Conservation (phyloP, 2,797 vertebrate genomes). For the Falco cherrug region DNA sequence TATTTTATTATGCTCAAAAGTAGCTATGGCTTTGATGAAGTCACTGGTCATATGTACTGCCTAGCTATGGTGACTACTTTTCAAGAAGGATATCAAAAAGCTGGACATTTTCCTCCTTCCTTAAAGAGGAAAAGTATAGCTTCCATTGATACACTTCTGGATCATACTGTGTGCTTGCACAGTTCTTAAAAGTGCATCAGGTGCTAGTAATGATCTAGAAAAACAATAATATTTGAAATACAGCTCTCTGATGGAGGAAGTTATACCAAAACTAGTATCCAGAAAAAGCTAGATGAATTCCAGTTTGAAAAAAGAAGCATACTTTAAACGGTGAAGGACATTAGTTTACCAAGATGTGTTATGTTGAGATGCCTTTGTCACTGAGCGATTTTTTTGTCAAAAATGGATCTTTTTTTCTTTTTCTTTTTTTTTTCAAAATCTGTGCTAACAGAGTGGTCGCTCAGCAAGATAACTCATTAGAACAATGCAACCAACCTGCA, state of each 20-base stretch:
- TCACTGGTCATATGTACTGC: neutral
- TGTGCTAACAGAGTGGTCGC: neutral
- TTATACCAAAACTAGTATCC: neutral
- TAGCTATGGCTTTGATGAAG: neutral
- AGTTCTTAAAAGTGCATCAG: neutral
- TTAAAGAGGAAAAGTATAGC: neutral
- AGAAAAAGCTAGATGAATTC: neutral
- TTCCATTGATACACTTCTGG: neutral
- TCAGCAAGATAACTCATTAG: neutral
- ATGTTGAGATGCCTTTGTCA: neutral
- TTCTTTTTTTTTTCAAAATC: neutral
- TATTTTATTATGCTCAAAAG: neutral
- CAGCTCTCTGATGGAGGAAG: neutral
- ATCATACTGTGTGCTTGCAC: neutral
- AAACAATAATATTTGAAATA: neutral
- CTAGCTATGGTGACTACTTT: neutral
- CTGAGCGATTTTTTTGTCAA: neutral
- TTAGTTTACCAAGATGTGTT: neutral
- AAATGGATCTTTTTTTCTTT: accelerated
- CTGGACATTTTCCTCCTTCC: neutral
- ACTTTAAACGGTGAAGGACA: neutral
- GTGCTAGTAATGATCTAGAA: neutral
- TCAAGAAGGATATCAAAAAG: neutral
- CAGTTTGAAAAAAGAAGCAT: neutral
- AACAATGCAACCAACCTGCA: neutral